Base-by-base conservation (phyloP, 2,113 vertebrate genomes). In the Pithys albifrons region DNA sequence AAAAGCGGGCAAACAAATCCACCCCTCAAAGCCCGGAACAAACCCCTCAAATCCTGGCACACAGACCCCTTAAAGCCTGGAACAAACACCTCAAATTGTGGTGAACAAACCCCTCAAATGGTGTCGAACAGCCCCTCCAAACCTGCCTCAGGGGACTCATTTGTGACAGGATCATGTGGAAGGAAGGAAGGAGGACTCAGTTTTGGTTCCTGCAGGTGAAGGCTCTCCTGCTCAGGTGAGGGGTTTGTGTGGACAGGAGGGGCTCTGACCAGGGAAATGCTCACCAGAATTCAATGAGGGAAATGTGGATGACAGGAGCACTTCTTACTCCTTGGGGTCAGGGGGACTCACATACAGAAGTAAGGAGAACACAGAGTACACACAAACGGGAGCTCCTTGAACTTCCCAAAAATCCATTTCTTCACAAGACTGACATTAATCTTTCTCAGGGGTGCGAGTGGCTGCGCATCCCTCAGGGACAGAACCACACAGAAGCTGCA, bases 341-440 rank as follows among this genome's bases (percentile, higher is more conserved):
- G 2, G 22, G 20, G 11, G 23, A 35, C 14, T 25, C 6, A 11
- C 1, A 3, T 8, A 74, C 59, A n/a, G 33, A 18, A 70, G 22
- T 39, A 12, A 7, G 0, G 1, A 37, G 48, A 85, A 51, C 2
- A 4, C 1, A 27, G 1, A 24, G 22, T 1, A 28, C 48, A 33
- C 0, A 3, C 12, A 25, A 74, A n/a, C 2, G 8, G 2, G 24
- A 78, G 57, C 33, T 59, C 61, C 57, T 65, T 31, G 25, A 1
- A 2, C 57, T 75, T 80, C 51, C n/a, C 5, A 2, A 31, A n/a
- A 29, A 4, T 1, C 1, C 12, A 1, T 65, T 49, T 10, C 35
- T 81, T 25, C 22, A 39, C 55, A 66, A 25, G 25, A 4, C 3
- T 5, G 2, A 12, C 4, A 2, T 19, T 3, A 3, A 17, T 14